Evolutionary conservation across 2,888 invertebrate species (phyloP).

Genomic region (Leptinotarsa peninsularis): DNA sequence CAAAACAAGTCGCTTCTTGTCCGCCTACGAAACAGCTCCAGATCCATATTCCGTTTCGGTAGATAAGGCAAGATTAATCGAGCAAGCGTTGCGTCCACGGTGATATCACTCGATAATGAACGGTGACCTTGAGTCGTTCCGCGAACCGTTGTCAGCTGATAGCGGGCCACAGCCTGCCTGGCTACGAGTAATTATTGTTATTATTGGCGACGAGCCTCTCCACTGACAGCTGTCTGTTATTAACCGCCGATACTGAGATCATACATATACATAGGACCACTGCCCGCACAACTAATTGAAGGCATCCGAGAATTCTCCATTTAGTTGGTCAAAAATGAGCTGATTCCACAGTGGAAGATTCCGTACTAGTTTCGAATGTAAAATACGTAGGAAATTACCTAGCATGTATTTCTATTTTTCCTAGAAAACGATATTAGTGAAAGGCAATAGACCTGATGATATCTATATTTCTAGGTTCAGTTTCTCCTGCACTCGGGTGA

Average conservation of each 20-base stretch:
- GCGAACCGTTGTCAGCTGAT: constrained; percentile 53
- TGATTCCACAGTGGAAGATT: too few species aligned
- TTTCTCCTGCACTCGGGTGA: too few species aligned
- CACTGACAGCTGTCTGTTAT: constrained; percentile 45
- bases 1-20: neutral
- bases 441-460: too few species aligned
- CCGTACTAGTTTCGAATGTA: too few species aligned
- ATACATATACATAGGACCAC: constrained; percentile 39
- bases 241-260: constrained; percentile 43
- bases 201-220: constrained; percentile 39
- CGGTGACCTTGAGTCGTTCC: constrained; percentile 52
- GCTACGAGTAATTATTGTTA: constrained; percentile 41
- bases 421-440: too few species aligned
- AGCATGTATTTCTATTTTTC: too few species aligned
- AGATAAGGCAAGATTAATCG: constrained; percentile 31
- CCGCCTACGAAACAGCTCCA: too few species aligned
- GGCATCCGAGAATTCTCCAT: neutral
- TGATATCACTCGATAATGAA: constrained; percentile 57
- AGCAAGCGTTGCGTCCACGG: constrained; percentile 37
- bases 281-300: neutral
- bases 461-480: too few species aligned
- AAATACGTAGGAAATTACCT: too few species aligned
- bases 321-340: neutral
- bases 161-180: constrained; percentile 44
- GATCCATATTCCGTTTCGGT: neutral